Evolutionary conservation across 2,888 invertebrate species (phyloP), one percentile per base, ranked within the genome.

Genomic region (Xylophagus ater): DNA sequence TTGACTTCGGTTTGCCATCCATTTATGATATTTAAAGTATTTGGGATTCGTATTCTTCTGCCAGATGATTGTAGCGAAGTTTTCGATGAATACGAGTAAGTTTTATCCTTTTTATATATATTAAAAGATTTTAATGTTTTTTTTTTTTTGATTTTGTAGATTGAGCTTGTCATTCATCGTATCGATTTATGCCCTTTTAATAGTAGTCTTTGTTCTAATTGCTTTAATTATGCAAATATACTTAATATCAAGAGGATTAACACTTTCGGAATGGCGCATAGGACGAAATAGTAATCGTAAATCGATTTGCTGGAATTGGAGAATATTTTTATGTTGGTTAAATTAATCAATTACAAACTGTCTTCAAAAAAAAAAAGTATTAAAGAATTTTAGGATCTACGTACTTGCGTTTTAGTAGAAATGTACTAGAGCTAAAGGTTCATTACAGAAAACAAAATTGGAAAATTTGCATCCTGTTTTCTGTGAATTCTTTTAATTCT

Each of bases 1-100:
- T 65, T 90, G 49, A 89, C 88, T 1, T 81, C 87, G n/a, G 75
- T 90, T 1, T 88, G 90, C 55, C 85, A 86, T 61, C 87, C 88
- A 0, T 76, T 76, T 53, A 41, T 61, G 33, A 47, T 61, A 8
- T 53, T 55, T 10, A 56, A 57, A 3, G 28, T 64, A 3, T 40
- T 57, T 19, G 57, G 58, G 9, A 51, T 63, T 14, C 59, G 57
- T 1, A 68, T 90, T 48, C 69, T 88, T 23, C 57, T 89, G 49
- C 89, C 89, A 2, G 80, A 83, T 55, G 82, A 88, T 59, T 90
- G 90, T 62, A 76, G 78, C 46, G 83, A 84, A 62, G 83, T 85
- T 1, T 90, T 87, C 60, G 76, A 74, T 59, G 78, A 85, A 52
- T 76, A 78, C 52, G 71, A 76, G 84, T 84, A 67, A 71, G 78